Evolutionary conservation across 1,140 invertebrate genomes (phyloP), one percentile per base, ranked within the genome.

Genomic region (Hyles vespertilio): DNA sequence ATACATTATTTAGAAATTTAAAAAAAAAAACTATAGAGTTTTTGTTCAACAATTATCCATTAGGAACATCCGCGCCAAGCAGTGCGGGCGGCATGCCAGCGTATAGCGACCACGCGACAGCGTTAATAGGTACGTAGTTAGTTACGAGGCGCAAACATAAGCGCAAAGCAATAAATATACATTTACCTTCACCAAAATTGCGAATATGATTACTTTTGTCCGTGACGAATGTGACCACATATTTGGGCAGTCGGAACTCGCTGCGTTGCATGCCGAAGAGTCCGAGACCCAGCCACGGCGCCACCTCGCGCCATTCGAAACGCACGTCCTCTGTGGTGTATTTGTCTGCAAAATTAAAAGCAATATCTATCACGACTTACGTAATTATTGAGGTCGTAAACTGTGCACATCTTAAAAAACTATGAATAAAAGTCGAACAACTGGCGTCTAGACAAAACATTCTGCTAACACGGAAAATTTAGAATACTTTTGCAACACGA

Each of bases 131-230:
- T 63, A 70, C 64, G 72, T 69, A 58, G 55, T 79, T 80, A 82
- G 65, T 72, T 51, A 74, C 58, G 60, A 69, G 72, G 79, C 77
- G 75, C 79, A 81, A 80, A 84, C 81, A 65, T 52, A 85, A 89
- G 85, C 85, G 79, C 82, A 81, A 88, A 89, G 86, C 86, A 79
- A 86, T 87, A 79, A 87, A 77, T 86, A 78, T 84, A 89, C 77
- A 84, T 87, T 85, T 88, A 91, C 91, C 91, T 90, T 92, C 91
- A 78, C 91, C 91, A 84, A 91, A 92, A 80, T 87, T 91, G 78
- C 90, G 89, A 77, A 89, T 89, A 83, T 90, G 91, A 77, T 87
- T 87, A 78, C 88, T 88, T 78, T 90, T 89, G 77, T 91, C 90
- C 53, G 89, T 89, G 58, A 81, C 81, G 84, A 92, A 92, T 51